Conservation (phyloP, 2,797 vertebrate genomes). For the Ceryle rudis region DNA sequence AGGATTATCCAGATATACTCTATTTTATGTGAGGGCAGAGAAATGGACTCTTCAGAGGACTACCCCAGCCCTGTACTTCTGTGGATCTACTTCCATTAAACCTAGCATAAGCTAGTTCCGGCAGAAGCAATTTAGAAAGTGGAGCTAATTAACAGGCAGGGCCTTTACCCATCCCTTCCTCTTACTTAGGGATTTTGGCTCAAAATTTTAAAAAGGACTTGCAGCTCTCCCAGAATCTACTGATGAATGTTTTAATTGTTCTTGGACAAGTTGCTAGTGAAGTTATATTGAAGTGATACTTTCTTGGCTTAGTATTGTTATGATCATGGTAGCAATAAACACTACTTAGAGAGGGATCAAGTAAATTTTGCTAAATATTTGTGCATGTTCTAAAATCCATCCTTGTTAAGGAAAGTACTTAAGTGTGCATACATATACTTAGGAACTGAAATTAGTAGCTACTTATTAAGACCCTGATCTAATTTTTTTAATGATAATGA, state of each 20-base stretch:
- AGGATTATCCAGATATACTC: slow-evolving; percentile 22
- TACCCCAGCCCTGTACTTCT: neutral
- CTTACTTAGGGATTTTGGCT: neutral
- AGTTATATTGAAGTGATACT: neutral
- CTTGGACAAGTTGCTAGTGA: neutral
- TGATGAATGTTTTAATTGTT: neutral
- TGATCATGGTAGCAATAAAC: neutral
- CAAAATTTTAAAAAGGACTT: neutral
- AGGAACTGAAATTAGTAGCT: neutral
- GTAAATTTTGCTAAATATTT: neutral
- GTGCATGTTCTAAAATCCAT: neutral
- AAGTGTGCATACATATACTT: neutral
- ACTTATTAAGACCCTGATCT: neutral
- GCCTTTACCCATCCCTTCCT: neutral
- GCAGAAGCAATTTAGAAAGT: slow-evolving; percentile 15
- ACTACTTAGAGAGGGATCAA: neutral
- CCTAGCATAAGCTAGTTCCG: neutral
- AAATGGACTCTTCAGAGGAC: neutral
- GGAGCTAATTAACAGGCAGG: neutral
- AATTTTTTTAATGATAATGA: neutral
- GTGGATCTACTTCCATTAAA: neutral
- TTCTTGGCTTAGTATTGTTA: neutral
- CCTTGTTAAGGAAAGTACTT: neutral
- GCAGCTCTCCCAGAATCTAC: neutral
- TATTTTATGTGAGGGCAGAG: neutral